These are phyloP conservation scores for Rhyacichthys aspro DNA, from an alignment of 2,797 vertebrate species.

Conservation along the genomic window DNA sequence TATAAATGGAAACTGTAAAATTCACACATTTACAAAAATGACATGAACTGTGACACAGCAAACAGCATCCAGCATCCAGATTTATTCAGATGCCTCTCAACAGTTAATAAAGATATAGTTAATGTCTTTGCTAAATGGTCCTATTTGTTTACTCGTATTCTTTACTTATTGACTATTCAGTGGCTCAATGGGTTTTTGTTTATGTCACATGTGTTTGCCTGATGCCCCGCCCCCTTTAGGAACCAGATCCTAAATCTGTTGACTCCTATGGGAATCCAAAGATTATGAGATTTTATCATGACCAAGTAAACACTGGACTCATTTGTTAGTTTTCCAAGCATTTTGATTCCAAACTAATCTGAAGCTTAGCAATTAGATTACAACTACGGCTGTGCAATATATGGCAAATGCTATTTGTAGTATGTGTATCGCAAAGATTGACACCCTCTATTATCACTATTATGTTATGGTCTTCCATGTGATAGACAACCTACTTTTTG, in stretches of 20 bases:
- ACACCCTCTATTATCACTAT: no score
- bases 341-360: neutral
- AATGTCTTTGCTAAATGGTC: no score
- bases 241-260: neutral
- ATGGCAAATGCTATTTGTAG: no score
- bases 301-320: neutral
- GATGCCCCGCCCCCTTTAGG: neutral
- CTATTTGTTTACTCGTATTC: neutral
- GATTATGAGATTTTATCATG: neutral
- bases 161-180: neutral
- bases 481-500: no score
- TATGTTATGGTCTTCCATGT: no score
- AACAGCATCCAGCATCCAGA: no score
- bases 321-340: conserved; percentile 3
- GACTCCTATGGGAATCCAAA: neutral
- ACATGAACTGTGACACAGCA: no score
- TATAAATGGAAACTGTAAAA: no score
- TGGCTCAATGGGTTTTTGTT: neutral
- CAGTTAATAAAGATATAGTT: no score
- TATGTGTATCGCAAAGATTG: no score
- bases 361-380: neutral
- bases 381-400: neutral
- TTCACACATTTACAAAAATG: no score
- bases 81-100: no score
- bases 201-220: neutral